A percentile compares a stretch with the other conserved stretches of the same genome.
phyloP scores from a whole-genome alignment of 2,888 invertebrate genomes.

The Eurytoma californica region DNA sequence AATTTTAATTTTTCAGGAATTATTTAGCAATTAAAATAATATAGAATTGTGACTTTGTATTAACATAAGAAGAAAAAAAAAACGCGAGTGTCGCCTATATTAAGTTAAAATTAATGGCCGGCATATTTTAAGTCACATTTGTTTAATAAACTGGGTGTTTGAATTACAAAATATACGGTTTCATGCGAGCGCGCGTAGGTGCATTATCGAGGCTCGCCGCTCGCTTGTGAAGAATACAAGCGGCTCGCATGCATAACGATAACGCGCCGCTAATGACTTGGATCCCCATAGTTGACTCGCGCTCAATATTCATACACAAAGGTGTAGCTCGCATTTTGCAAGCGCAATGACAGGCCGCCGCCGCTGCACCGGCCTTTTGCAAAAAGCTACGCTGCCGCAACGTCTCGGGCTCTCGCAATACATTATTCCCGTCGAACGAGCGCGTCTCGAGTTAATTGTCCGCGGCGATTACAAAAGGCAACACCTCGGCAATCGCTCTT shows the following conservation, averaged over 20 bases:
- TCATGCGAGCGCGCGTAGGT: background rate
- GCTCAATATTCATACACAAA: constrained; percentile 10
- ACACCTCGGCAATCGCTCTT: constrained; percentile 1
- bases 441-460: too few species aligned
- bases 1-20: too few species aligned
- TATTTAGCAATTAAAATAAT: too few species aligned
- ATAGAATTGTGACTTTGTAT: too few species aligned
- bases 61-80: too few species aligned
- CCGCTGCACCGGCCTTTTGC: background rate
- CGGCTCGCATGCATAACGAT: constrained; percentile 16
- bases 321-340: constrained; percentile 5
- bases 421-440: too few species aligned
- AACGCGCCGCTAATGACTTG: constrained; percentile 32
- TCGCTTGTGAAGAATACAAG: background rate
- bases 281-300: background rate
- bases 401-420: background rate
- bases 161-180: constrained; percentile 22
- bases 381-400: constrained; percentile 4
- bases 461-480: background rate
- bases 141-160: constrained; percentile 1
- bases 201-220: constrained; percentile 35
- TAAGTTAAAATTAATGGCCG: too few species aligned
- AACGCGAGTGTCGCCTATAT: too few species aligned
- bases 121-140: background rate
- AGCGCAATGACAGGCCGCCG: background rate